phyloP scores from a whole-genome alignment of 1,140 invertebrate genomes.

The Ctenoplectra terminalis region DNA sequence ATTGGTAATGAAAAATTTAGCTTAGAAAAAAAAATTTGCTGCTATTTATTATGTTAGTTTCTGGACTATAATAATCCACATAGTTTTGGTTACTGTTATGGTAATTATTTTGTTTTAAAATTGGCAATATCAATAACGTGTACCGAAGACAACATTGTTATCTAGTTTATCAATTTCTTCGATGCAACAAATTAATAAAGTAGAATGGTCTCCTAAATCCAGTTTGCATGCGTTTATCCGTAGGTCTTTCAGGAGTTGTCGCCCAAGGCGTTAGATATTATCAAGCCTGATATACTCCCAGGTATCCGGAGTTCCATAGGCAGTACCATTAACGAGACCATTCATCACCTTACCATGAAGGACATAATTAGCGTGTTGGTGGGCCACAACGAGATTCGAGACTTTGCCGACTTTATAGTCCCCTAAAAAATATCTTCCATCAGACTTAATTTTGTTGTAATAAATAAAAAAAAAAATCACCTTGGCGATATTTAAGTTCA shows the following conservation, averaged over 20 bases:
- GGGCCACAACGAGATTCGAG: conserved; percentile 75
- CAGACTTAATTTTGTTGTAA: neutral
- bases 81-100: neutral
- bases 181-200: neutral
- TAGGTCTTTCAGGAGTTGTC: conserved; percentile 77
- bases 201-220: neutral
- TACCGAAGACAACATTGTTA: neutral
- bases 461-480: neutral
- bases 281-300: conserved; percentile 79
- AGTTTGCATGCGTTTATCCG: neutral
- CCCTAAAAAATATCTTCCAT: conserved; percentile 26
- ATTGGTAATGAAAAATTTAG: too few relatives aligned
- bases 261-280: conserved; percentile 74
- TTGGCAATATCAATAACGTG: too few relatives aligned
- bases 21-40: too few relatives aligned
- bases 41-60: too few relatives aligned
- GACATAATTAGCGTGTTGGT: conserved; percentile 75
- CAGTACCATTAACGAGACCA: conserved; percentile 76
- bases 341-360: conserved; percentile 77
- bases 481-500: neutral
- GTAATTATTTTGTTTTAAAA: neutral
- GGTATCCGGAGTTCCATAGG: conserved; percentile 74
- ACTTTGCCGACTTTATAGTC: conserved; percentile 66
- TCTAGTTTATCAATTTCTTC: neutral
- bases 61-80: too few relatives aligned